phyloP scores from a whole-genome alignment of 2,888 invertebrate species.

The Leucophenga montana region DNA sequence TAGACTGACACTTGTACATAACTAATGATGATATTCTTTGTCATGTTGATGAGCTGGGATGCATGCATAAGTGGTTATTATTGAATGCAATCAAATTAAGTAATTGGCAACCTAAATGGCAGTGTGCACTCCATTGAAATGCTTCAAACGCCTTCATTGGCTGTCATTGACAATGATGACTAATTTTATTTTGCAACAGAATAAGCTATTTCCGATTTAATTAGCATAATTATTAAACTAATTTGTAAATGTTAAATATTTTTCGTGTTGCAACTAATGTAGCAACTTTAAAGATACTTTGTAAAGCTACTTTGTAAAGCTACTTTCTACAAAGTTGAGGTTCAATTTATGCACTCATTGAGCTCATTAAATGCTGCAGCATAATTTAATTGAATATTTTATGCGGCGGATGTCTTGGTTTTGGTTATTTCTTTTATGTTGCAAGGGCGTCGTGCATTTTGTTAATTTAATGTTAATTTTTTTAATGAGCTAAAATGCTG shows the following conservation, averaged over 20 bases:
- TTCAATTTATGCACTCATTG: conserved; percentile 5
- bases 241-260: too few species aligned
- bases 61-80: conserved; percentile 26
- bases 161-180: background rate
- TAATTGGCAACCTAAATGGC: conserved; percentile 51
- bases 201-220: conserved; percentile 18
- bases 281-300: too few species aligned
- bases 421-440: background rate
- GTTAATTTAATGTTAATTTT: background rate
- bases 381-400: conserved; percentile 21
- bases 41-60: background rate
- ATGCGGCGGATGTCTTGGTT: background rate
- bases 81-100: conserved; percentile 53
- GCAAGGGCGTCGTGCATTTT: background rate
- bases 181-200: background rate
- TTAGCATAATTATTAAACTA: background rate
- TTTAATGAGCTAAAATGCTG: conserved; percentile 7
- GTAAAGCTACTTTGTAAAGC: background rate
- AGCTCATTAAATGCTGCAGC: conserved; percentile 12
- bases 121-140: background rate
- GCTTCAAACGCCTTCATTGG: background rate
- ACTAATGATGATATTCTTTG: background rate
- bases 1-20: conserved; percentile 38
- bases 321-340: background rate
- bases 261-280: too few species aligned